Conservation (phyloP, 2,113 vertebrate genomes). For the Mohoua ochrocephala region DNA sequence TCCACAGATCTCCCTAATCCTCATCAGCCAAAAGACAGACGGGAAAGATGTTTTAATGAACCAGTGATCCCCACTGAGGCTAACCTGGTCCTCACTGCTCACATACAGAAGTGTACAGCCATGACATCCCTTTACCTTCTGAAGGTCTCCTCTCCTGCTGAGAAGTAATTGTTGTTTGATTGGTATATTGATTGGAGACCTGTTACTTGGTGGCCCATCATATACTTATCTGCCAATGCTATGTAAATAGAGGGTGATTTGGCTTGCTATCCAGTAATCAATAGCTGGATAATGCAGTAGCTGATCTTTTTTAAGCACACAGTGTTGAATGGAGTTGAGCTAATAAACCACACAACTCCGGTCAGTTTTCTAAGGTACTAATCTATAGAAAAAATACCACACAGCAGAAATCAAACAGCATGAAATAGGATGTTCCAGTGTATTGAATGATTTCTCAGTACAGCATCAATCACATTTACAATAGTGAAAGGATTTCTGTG, state of each 20-base stretch:
- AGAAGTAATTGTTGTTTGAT: neutral
- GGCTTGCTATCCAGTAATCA: neutral
- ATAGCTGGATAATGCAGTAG: neutral
- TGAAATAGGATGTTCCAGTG: constrained; percentile 34
- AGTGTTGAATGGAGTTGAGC: neutral
- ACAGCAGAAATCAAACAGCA: neutral
- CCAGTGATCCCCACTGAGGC: neutral
- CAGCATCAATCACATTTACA: neutral
- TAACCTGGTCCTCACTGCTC: neutral
- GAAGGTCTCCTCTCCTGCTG: neutral
- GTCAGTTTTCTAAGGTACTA: neutral
- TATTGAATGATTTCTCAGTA: neutral
- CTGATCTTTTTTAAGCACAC: neutral
- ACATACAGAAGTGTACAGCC: neutral
- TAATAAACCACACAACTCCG: neutral
- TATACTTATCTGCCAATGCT: neutral
- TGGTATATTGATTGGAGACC: neutral
- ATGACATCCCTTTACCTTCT: neutral
- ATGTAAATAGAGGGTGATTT: neutral
- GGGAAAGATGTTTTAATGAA: neutral
- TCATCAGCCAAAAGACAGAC: neutral
- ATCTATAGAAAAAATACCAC: neutral
- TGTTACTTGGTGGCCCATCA: neutral
- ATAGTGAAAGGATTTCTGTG: neutral
- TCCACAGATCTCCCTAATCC: neutral